Base-by-base conservation (phyloP, 1,140 invertebrate species). In the Drosophila gunungcola region DNA sequence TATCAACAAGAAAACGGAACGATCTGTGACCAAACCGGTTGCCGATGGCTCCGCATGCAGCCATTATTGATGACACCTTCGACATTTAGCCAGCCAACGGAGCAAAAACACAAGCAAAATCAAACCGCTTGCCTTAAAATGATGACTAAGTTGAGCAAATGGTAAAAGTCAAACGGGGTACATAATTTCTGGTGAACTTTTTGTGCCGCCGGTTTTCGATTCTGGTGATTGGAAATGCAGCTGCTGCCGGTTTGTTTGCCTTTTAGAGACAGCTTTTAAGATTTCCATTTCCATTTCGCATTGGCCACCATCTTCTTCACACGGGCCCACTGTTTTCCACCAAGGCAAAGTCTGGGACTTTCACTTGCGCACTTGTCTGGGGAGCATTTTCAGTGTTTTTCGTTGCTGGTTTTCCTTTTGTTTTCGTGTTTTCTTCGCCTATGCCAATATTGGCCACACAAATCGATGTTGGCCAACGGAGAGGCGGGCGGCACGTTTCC, bases 221-320 rank as follows among this genome's bases (percentile, higher is more conserved):
- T 70, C 70, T 70, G 68, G 68, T 41, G 65, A 72, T 70, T 70
- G 68, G 68, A 72, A 72, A 57, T 72, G 68, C 73, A 42, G 39
- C 64, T 63, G 57, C 45, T 48, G 70, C 43, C 61, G 70, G 75
- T 64, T 65, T 54, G 62, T 48, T 73, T 83, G 84, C 83, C 84
- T 79, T 86, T 83, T 88, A 80, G 75, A 77, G 75, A 36, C 70
- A 29, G 43, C 69, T 61, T 61, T 88, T 77, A 83, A 68, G 84
- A 89, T 88, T 88, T 88, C 83, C 83, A 89, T 88, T 86, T 88
- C 60, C 79, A 86, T 82, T 86, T 79, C 83, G 56, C 70, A 76
- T 72, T 69, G 75, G 52, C 70, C 54, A 27, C 54, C 60, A 60
- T 21, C 54, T 60, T 58, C 64, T 54, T 73, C 58, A 62, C 69